Evolutionary conservation across 2,797 vertebrate genomes (phyloP).

Genomic region (Thalassophryne amazonica): DNA sequence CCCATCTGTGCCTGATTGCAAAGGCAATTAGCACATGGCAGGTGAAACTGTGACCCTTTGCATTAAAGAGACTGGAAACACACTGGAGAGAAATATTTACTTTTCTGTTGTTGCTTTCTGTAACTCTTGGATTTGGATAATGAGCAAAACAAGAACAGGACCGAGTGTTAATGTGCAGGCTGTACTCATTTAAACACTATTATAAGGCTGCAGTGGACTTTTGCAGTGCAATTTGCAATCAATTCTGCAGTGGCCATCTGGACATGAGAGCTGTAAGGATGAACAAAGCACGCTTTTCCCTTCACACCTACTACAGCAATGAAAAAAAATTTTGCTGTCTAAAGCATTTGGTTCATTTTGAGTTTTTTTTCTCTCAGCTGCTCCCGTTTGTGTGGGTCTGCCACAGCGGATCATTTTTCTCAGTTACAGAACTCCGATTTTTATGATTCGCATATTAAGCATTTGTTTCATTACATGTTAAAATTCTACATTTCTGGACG

Average conservation of each 20-base stretch:
- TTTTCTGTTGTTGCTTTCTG: slow-evolving; percentile 16
- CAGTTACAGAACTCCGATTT: too few relatives aligned
- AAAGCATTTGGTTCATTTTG: not conserved
- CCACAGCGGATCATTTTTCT: too few relatives aligned
- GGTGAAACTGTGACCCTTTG: slow-evolving; percentile 22
- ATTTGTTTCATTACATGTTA: not conserved
- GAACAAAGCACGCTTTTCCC: slow-evolving; percentile 30
- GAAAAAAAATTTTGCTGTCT: not conserved
- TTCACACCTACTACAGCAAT: slow-evolving; percentile 20
- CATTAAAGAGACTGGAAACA: slow-evolving; percentile 27
- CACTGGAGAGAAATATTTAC: slow-evolving; percentile 27
- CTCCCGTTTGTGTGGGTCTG: too few relatives aligned
- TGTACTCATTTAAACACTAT: not conserved
- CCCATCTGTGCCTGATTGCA: slow-evolving; percentile 30
- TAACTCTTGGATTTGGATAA: slow-evolving; percentile 12
- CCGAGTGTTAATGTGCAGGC: slow-evolving; percentile 13
- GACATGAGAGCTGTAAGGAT: slow-evolving; percentile 21
- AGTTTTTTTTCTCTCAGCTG: too few relatives aligned
- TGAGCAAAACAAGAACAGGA: slow-evolving; percentile 9
- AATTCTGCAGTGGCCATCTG: slow-evolving; percentile 53
- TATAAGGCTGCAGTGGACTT: slow-evolving; percentile 34
- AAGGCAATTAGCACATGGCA: slow-evolving; percentile 51
- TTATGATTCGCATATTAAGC: too few relatives aligned
- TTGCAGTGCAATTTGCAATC: slow-evolving; percentile 59
- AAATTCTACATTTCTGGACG: not conserved